Base-by-base conservation (phyloP, 2,888 invertebrate genomes). In the Drosophila affinis region DNA sequence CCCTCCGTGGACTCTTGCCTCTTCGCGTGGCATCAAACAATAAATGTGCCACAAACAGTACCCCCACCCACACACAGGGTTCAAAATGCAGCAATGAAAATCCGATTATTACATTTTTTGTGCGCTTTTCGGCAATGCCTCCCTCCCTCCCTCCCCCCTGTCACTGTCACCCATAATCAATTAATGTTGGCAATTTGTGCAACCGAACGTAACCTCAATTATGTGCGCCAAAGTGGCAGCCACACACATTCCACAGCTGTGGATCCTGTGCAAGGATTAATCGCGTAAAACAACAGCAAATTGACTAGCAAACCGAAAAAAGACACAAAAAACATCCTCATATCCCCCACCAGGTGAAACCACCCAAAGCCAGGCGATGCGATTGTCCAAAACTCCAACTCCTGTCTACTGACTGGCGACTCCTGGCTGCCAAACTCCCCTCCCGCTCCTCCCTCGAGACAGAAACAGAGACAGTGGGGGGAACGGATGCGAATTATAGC, bases 171-270 rank as follows among this genome's bases (percentile, higher is more conserved):
- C 73, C 71, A 76, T 75, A 87, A 88, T 88, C 84, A 88, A 88
- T 87, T 88, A 87, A 88, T 84, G 76, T 76, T 72, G 83, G 85
- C 87, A 88, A 87, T 87, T 87, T 87, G 87, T 79, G 88, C 88
- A 87, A 56, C 74, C 76, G 77, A 83, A 85, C 76, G 88, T 79
- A 88, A 87, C 87, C 87, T 82, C 88, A 87, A 87, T 87, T 87
- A 88, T 87, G 79, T 87, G 81, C 79, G 77, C 81, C 79, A 81
- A 88, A 82, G 78, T 83, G 83, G 76, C 86, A 62, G 54, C 68
- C 77, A 72, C 73, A 72, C 73, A 39, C 39, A 39, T 39, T 39
- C 39, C 39, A n/a, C 39, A 29, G 29, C 29, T 29, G 29, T 7
- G 29, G 27, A 2, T 7, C 27, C 29, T 29, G 7, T 29, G 9